Evolutionary conservation across 2,888 invertebrate genomes (phyloP).

Genomic region (Drosophila maculinotata): DNA sequence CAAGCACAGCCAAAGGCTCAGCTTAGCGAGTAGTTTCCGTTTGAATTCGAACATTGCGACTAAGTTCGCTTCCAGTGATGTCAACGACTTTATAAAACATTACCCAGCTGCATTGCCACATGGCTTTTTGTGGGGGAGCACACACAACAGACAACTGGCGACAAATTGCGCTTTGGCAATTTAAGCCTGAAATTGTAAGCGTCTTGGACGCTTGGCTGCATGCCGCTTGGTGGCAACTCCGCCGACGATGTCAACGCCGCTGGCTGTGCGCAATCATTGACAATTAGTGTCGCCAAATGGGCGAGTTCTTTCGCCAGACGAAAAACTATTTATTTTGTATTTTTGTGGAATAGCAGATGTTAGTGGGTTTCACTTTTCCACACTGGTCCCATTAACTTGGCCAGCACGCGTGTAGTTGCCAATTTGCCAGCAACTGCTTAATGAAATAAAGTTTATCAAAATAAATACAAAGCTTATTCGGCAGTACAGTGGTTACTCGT

Average conservation of each 20-base stretch:
- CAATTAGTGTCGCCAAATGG: constrained; percentile 81
- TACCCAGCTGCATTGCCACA: constrained; percentile 28
- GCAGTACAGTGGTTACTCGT: neutral
- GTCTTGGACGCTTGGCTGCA: constrained; percentile 46
- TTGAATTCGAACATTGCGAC: constrained; percentile 61
- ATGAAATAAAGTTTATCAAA: constrained; percentile 62
- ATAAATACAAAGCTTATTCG: constrained; percentile 21
- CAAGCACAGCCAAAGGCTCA: constrained; percentile 29
- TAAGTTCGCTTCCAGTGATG: constrained; percentile 58
- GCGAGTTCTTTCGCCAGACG: constrained; percentile 67
- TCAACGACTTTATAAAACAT: constrained; percentile 76
- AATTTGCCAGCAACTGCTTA: constrained; percentile 67
- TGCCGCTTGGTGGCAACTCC: constrained; percentile 16
- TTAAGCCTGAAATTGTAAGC: constrained; percentile 71
- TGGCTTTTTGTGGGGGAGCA: constrained; percentile 36
- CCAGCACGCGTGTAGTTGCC: constrained; percentile 69
- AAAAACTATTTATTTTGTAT: neutral
- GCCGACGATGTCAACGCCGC: neutral
- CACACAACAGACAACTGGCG: constrained; percentile 55
- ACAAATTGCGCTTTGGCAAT: constrained; percentile 81
- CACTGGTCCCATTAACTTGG: constrained; percentile 55
- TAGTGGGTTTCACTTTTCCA: constrained; percentile 70
- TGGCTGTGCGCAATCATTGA: constrained; percentile 37
- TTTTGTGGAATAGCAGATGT: constrained; percentile 15
- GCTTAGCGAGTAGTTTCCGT: constrained; percentile 46